Percentiles rank a stretch among this genome's conserved stretches.
Conservation (phyloP, 2,797 vertebrate genomes). For the Notoglanidium macrostoma region DNA sequence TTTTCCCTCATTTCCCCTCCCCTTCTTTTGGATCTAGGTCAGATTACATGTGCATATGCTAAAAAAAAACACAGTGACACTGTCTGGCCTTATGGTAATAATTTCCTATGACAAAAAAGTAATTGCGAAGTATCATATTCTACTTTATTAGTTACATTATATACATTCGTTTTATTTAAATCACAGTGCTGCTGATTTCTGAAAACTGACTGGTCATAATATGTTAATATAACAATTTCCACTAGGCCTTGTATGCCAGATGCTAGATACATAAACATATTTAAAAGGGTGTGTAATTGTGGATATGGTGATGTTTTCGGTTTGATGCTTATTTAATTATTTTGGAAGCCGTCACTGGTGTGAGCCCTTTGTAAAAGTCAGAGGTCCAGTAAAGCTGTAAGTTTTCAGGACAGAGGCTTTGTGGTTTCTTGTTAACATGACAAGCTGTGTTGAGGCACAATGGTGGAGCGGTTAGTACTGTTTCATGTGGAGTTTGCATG, state of each 20-base stretch:
- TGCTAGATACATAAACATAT: not conserved
- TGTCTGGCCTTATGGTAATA: not conserved
- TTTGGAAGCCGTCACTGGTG: not conserved
- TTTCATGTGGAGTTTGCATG: too few species aligned
- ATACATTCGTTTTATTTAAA: not conserved
- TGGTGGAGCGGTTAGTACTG: too few species aligned
- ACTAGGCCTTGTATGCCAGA: not conserved
- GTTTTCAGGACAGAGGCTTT: not conserved
- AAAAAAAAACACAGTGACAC: not conserved
- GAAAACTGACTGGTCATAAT: not conserved
- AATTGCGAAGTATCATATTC: not conserved
- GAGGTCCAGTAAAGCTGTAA: not conserved
- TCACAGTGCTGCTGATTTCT: not conserved
- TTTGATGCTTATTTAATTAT: not conserved
- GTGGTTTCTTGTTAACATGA: not conserved
- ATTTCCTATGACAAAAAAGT: not conserved
- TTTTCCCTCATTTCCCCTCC: not conserved
- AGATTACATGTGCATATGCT: not conserved
- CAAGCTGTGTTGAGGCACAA: not conserved
- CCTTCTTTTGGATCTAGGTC: not conserved
- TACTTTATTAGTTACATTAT: not conserved
- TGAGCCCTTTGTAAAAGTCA: not conserved
- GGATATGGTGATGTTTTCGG: not conserved
- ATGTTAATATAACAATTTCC: not conserved
- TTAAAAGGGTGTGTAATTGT: not conserved